These are phyloP conservation scores for Sussaba pulchella DNA, from an alignment of 2,888 invertebrate genomes.

Conservation along the genomic window DNA sequence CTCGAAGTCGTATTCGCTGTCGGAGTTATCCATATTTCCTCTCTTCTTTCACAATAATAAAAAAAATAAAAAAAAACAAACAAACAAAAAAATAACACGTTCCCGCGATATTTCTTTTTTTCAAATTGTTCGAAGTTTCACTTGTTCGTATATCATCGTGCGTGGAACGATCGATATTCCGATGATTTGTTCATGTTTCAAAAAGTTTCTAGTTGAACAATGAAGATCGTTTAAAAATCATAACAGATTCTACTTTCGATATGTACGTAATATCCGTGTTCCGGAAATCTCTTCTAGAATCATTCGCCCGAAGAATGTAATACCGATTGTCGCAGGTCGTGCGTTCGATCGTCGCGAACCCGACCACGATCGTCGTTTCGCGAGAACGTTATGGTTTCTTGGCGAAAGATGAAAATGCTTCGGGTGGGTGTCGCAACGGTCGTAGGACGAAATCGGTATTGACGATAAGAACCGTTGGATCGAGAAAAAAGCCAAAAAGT, in stretches of 20 bases:
- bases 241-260: neutral
- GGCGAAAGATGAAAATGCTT: neutral
- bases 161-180: neutral
- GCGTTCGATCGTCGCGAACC: neutral
- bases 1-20: conserved; percentile 78
- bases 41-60: neutral
- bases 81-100: too few relatives aligned
- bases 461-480: too few relatives aligned
- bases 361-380: conserved; percentile 2
- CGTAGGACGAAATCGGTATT: too few relatives aligned
- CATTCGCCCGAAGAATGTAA: conserved; percentile 7
- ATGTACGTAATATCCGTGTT: conserved; percentile 10
- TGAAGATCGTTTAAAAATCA: neutral
- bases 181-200: neutral
- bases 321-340: conserved; percentile 22
- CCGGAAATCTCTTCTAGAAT: neutral
- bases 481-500: too few relatives aligned
- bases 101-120: neutral
- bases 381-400: conserved; percentile 17
- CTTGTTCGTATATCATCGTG: conserved; percentile 3
- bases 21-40: conserved; percentile 72
- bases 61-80: neutral
- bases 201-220: neutral
- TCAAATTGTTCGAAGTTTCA: neutral
- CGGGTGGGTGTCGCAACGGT: neutral